These are phyloP conservation scores for Anagyrus pseudococci DNA, from an alignment of 2,888 invertebrate genomes.

Conservation along the genomic window DNA sequence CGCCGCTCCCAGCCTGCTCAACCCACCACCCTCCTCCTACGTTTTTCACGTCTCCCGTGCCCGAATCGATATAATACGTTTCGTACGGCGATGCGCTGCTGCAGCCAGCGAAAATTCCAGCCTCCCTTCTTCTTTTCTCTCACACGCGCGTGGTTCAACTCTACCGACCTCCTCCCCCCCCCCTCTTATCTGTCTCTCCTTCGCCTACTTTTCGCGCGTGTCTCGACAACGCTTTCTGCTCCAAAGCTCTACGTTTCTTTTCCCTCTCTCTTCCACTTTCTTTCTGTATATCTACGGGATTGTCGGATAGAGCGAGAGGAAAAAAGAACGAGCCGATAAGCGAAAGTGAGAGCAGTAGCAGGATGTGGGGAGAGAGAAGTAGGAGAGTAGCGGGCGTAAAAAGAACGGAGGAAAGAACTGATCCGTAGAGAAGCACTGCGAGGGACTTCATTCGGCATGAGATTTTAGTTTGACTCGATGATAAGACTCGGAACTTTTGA, in stretches of 20 bases:
- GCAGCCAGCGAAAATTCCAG: slow-evolving; percentile 14
- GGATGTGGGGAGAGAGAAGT: not conserved
- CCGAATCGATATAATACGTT: slow-evolving; percentile 54
- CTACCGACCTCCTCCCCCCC: slow-evolving; percentile 4
- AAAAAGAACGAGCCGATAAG: slow-evolving; percentile 18
- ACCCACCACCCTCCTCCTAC: no score
- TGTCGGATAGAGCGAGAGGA: not conserved
- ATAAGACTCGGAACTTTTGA: no score
- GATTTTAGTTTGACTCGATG: no score
- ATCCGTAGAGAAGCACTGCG: no score
- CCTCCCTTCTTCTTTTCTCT: slow-evolving; percentile 1
- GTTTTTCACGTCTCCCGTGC: not conserved
- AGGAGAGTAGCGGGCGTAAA: no score
- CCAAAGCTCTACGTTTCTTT: not conserved
- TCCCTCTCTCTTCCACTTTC: not conserved
- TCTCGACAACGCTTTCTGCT: no score
- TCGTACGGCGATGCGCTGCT: slow-evolving; percentile 16
- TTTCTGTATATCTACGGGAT: slow-evolving; percentile 9
- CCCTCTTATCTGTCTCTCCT: slow-evolving; percentile 7
- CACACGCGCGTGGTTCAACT: no score
- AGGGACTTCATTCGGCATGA: no score
- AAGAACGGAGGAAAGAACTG: no score
- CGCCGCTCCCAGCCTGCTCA: slow-evolving; percentile 51
- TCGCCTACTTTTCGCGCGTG: not conserved
- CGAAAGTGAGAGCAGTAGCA: not conserved